Conservation (phyloP, 2,888 invertebrate genomes). For the Ennomos erosarius region DNA sequence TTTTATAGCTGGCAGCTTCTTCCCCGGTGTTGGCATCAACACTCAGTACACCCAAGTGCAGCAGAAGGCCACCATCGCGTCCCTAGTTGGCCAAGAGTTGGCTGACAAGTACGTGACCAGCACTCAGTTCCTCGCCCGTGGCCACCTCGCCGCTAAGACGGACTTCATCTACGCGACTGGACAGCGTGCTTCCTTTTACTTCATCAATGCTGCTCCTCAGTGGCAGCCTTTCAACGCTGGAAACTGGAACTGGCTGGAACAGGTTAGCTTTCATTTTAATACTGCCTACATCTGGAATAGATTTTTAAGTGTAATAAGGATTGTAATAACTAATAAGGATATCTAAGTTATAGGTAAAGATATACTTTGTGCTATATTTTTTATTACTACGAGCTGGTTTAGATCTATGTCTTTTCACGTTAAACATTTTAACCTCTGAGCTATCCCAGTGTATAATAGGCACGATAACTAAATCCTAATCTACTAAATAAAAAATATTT, state of each 20-base stretch:
- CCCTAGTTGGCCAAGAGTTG: constrained; percentile 57
- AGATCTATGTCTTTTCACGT: too few relatives aligned
- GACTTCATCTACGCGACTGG: constrained; percentile 86
- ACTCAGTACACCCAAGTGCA: constrained; percentile 68
- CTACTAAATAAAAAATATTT: too few relatives aligned
- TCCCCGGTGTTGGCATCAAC: constrained; percentile 70
- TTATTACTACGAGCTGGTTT: too few relatives aligned
- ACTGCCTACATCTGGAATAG: not conserved
- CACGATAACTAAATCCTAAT: too few relatives aligned
- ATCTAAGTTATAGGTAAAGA: not conserved
- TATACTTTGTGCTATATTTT: too few relatives aligned
- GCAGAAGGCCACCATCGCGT: constrained; percentile 62
- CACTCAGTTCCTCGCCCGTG: constrained; percentile 81
- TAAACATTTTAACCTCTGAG: too few relatives aligned
- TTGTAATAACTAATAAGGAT: too few relatives aligned
- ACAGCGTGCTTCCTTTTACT: constrained; percentile 86
- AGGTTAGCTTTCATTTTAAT: constrained; percentile 42
- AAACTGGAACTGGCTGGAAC: constrained; percentile 86
- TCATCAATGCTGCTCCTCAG: constrained; percentile 88
- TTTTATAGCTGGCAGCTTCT: constrained; percentile 76
- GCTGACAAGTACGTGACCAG: constrained; percentile 78
- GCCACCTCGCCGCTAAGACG: constrained; percentile 86
- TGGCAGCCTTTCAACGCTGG: constrained; percentile 87
- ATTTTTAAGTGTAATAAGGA: too few relatives aligned
- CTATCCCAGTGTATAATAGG: too few relatives aligned